Base-by-base conservation (phyloP, 2,888 invertebrate genomes). In the Penaeus monodon region DNA sequence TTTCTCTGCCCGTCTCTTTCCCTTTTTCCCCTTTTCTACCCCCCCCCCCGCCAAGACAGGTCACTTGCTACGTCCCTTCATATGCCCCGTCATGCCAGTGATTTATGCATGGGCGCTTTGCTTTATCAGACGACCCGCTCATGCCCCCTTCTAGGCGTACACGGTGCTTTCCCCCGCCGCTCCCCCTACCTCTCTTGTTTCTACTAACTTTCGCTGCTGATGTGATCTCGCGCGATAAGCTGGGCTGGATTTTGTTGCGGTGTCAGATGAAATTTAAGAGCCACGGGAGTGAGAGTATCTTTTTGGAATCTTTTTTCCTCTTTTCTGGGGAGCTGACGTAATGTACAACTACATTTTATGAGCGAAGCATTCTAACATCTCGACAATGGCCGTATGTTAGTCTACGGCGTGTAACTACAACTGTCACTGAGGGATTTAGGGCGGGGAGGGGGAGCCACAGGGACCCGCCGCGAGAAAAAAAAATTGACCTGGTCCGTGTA, bases 51-150 rank as follows among this genome's bases (percentile, higher is more conserved):
- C n/a, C 24, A 24, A 14, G 64, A 14, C 57, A 38, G 77, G 76
- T 64, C 64, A 76, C 24, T 57, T 10, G 65, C 74, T 49, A 57
- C 38, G 70, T 12, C 76, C 49, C 57, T 78, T 74, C 85, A 80
- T 74, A 64, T 64, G 65, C 85, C 65, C 85, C 49, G 81, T 74
- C 81, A 85, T 76, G 81, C 85, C 65, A 74, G 44, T 85, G 85
- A 81, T 81, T 84, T 79, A 84, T 84, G 73, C 84, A 84, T 79
- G 79, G 66, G 33, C 84, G 78, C 84, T 79, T 84, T 84, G 73
- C 70, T 84, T 79, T 84, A 79, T 84, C 84, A 79, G 79, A 79
- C 79, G 68, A 49, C 79, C 57, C 66, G 66, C 79, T 65, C 84
- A 79, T 79, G 79, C 81, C 85, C 81, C 77, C 74, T 82, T 74